A percentile compares a stretch with the other conserved stretches of the same genome.
Evolutionary conservation across 2,797 vertebrate species (phyloP).

Genomic region (Erethizon dorsatum): DNA sequence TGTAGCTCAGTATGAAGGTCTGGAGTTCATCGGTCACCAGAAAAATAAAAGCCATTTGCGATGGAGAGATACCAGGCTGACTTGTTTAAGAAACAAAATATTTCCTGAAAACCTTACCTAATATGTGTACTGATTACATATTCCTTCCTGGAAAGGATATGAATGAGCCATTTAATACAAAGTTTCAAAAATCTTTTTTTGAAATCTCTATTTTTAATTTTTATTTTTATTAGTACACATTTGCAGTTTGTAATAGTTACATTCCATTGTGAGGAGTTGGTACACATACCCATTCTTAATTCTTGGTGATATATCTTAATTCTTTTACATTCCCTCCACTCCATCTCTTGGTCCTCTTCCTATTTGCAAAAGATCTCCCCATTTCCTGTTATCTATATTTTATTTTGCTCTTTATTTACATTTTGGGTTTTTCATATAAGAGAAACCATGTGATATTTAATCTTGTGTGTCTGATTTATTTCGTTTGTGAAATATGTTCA

Average conservation of each 20-base stretch:
- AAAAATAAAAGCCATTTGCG: neutral
- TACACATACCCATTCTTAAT: neutral
- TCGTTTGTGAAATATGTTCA: neutral
- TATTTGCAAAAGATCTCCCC: neutral
- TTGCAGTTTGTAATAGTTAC: neutral
- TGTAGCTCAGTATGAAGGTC: neutral
- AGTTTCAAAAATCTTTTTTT: neutral
- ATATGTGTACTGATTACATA: neutral
- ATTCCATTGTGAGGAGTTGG: neutral
- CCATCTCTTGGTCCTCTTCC: neutral
- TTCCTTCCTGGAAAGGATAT: constrained; percentile 22
- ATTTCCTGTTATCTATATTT: neutral
- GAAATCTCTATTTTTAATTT: neutral
- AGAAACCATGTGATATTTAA: neutral
- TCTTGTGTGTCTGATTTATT: neutral
- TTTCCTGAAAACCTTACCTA: neutral
- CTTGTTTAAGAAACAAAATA: neutral
- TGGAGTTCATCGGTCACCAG: neutral
- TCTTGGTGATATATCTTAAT: neutral
- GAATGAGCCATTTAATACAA: neutral
- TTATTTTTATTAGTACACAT: neutral
- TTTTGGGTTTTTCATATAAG: neutral
- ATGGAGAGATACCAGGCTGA: neutral
- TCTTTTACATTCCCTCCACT: neutral
- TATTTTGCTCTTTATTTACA: neutral